Base-by-base conservation (phyloP, 2,113 vertebrate species). In the Pelobates fuscus region DNA sequence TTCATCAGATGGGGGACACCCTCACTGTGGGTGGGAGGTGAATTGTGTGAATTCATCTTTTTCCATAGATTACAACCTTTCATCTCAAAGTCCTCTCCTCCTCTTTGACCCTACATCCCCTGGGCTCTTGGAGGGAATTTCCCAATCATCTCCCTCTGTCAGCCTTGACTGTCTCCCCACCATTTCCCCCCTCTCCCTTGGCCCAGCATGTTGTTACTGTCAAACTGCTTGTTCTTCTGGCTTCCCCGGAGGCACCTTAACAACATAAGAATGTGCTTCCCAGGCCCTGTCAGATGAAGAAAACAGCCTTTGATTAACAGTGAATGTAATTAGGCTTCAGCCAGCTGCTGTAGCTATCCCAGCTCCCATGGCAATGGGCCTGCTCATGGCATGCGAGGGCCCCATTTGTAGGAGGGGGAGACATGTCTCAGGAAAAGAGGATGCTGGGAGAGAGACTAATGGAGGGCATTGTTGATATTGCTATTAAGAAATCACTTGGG, bases 251-350 rank as follows among this genome's bases (percentile, higher is more conserved):
- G 73, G 73, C 73, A 77, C 65, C 65, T 68, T 77, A 77, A 77
- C 64, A 77, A 68, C 73, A 77, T 66, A 77, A 77, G 65, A 77
- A 77, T 77, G 64, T 67, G 73, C 73, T 77, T 77, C 65, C 73
- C 73, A 68, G 41, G 73, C 55, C 65, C 57, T 68, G 73, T 77
- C 73, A 77, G 73, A 77, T 77, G 73, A 64, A 54, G 73, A 68
- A 75, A 77, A 77, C 73, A 77, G 73, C 55, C 73, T 68, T 52
- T 77, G 73, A 77, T 77, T 68, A 77, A 77, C 73, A 77, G 64
- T 68, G 64, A 68, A 54, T 77, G 57, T 46, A 66, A 71, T 70
- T 65, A 73, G 69, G 72, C 58, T 72, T 32, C 15, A 57, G 71
- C 26, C 20, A 71, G 63, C 63, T 32, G 60, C 70, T 43, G n/a